A percentile compares a stretch with the other conserved stretches of the same genome.
Conservation (phyloP, 2,888 invertebrate genomes). For the Hedya salicella region DNA sequence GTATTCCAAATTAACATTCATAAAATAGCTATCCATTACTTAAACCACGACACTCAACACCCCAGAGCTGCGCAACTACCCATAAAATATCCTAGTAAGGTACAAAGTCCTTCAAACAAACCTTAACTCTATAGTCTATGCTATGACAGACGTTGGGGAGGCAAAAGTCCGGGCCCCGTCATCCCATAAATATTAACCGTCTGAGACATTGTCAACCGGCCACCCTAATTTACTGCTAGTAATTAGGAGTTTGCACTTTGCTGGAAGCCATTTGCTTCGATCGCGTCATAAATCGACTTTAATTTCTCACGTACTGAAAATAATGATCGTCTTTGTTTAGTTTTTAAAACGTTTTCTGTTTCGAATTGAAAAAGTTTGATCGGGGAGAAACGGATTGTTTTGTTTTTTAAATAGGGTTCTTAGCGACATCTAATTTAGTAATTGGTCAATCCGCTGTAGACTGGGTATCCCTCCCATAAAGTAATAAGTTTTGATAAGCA, state of each 20-base stretch:
- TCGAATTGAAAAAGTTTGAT: slow-evolving; percentile 39
- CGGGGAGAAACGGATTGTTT: background rate
- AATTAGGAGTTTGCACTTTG: slow-evolving; percentile 85
- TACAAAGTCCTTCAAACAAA: slow-evolving; percentile 46
- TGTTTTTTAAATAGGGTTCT: slow-evolving; percentile 19
- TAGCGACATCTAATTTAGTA: slow-evolving; percentile 28
- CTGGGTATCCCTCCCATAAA: background rate
- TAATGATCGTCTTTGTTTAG: slow-evolving; percentile 42
- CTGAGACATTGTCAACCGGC: slow-evolving; percentile 83
- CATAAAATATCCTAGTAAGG: slow-evolving; percentile 36
- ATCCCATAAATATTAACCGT: slow-evolving; percentile 81
- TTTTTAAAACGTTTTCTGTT: slow-evolving; percentile 36
- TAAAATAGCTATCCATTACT: slow-evolving; percentile 23
- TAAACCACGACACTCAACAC: slow-evolving; percentile 17
- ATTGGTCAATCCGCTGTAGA: background rate
- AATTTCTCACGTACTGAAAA: slow-evolving; percentile 43
- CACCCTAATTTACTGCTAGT: slow-evolving; percentile 84
- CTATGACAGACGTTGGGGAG: slow-evolving; percentile 67
- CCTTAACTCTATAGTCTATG: slow-evolving; percentile 58
- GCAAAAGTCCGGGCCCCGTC: slow-evolving; percentile 68
- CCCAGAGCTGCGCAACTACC: slow-evolving; percentile 24
- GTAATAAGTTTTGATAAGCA: background rate
- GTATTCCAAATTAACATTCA: slow-evolving; percentile 20
- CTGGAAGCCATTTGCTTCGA: slow-evolving; percentile 83
- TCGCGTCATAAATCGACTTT: slow-evolving; percentile 55